Percentiles rank a stretch among this genome's conserved stretches.
phyloP scores from a whole-genome alignment of 2,888 invertebrate species.

The Rhingia campestris region DNA sequence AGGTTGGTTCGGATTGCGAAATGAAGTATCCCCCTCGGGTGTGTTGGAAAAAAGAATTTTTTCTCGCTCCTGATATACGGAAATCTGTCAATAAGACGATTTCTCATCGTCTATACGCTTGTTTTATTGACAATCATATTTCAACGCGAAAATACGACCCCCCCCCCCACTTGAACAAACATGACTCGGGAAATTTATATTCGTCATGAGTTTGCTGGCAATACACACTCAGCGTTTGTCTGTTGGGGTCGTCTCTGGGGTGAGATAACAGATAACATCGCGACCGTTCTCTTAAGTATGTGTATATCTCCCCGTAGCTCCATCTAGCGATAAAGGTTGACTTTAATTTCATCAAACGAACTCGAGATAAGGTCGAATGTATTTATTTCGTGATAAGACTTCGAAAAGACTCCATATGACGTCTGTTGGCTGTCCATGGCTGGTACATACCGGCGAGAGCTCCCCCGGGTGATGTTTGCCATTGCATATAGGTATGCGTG shows the following conservation, averaged over 20 bases:
- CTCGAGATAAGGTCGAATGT: conserved; percentile 53
- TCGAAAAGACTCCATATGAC: conserved; percentile 5
- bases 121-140: conserved; percentile 65
- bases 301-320: neutral
- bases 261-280: conserved; percentile 32
- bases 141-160: neutral
- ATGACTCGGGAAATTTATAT: conserved; percentile 51
- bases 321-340: conserved; percentile 38
- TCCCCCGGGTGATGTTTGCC: conserved; percentile 7
- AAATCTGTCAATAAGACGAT: conserved; percentile 65
- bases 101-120: conserved; percentile 42
- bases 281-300: neutral
- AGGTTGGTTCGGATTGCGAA: neutral
- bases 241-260: neutral
- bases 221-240: neutral
- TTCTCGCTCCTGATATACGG: conserved; percentile 21
- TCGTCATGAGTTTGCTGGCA: conserved; percentile 31
- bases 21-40: neutral
- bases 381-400: conserved; percentile 60
- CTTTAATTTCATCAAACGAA: conserved; percentile 48
- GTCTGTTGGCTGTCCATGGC: conserved; percentile 21
- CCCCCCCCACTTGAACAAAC: conserved; percentile 1
- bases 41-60: neutral
- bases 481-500: neutral
- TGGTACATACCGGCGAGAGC: neutral